phyloP scores from a whole-genome alignment of 2,113 vertebrate species.

The Mus musculus region DNA sequence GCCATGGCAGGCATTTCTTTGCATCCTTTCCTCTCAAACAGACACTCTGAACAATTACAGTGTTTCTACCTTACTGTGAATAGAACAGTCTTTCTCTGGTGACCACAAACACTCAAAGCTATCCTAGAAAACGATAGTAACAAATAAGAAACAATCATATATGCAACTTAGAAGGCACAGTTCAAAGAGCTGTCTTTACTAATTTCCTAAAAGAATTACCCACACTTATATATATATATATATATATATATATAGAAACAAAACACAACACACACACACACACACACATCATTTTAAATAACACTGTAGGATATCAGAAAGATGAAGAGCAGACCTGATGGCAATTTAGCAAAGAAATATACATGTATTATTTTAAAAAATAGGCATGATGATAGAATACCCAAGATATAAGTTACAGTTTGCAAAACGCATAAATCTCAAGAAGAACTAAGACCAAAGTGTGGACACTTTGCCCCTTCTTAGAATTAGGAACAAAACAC shows the following conservation, averaged over 20 bases:
- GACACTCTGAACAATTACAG: not conserved
- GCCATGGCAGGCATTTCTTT: not conserved
- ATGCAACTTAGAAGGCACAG: constrained; percentile 72
- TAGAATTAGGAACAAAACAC: too few species aligned
- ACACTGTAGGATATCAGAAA: not conserved
- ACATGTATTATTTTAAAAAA: constrained; percentile 60
- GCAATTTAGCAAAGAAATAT: not conserved
- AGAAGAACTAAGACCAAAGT: too few species aligned
- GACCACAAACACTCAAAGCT: constrained; percentile 16
- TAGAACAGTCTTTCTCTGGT: not conserved
- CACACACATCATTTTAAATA: not conserved
- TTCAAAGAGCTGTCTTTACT: constrained; percentile 79
- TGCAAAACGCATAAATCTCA: too few species aligned
- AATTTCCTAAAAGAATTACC: not conserved
- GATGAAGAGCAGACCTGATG: not conserved
- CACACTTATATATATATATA: not conserved
- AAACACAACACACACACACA: not conserved
- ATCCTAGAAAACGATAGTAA: constrained; percentile 71
- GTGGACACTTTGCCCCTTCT: too few species aligned
- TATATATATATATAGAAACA: not conserved
- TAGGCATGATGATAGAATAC: not conserved
- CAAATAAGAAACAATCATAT: constrained; percentile 76
- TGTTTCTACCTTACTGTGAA: not conserved
- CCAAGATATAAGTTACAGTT: too few species aligned
- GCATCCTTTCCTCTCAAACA: constrained; percentile 8